Percentiles rank a stretch among this genome's conserved stretches.
Evolutionary conservation across 2,113 vertebrate genomes (phyloP).

Genomic region (Chaetura pelagica): DNA sequence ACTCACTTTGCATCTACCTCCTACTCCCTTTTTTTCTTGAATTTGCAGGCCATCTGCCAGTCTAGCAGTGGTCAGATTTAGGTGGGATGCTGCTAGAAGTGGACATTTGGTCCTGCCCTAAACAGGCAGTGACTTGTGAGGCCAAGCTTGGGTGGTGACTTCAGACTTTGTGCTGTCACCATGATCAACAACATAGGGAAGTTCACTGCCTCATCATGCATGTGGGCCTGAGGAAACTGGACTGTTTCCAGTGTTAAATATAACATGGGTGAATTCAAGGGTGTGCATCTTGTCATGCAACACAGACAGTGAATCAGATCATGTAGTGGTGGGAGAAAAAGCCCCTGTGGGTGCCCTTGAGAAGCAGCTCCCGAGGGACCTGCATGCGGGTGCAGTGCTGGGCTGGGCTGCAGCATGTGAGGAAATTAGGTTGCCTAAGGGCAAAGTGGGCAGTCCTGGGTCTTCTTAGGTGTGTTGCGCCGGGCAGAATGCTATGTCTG

Average conservation of each 20-base stretch:
- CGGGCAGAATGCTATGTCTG: background rate
- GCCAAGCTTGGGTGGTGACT: background rate
- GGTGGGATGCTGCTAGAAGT: background rate
- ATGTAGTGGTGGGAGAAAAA: background rate
- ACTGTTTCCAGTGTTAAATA: slow-evolving; percentile 7
- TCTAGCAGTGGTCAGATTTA: background rate
- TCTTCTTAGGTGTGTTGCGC: background rate
- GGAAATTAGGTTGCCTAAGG: background rate
- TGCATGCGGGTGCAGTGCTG: background rate
- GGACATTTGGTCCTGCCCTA: background rate
- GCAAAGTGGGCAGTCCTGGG: background rate
- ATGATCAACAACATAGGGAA: background rate
- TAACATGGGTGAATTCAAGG: background rate
- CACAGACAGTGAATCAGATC: background rate
- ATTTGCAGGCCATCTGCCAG: background rate
- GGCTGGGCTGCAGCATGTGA: background rate
- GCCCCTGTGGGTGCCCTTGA: background rate
- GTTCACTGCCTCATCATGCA: background rate
- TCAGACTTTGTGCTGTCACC: background rate
- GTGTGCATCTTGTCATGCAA: background rate
- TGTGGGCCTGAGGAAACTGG: background rate
- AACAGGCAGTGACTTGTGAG: background rate
- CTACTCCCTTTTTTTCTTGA: background rate
- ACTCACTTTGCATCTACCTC: background rate
- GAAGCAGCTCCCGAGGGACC: background rate